Base-by-base conservation (phyloP, 1,140 invertebrate genomes). In the Chelonus insularis region DNA sequence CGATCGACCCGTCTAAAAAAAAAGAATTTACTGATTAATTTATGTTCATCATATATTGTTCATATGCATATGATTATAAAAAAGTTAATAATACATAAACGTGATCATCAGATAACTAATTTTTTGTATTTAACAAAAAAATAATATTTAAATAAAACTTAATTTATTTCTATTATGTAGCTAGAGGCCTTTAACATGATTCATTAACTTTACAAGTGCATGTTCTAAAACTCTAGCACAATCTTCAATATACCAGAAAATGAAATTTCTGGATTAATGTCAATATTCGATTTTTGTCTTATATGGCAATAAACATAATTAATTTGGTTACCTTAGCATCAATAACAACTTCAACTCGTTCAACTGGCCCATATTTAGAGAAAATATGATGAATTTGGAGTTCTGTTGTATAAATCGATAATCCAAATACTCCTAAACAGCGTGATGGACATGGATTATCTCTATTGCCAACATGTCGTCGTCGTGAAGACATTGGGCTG, bases 341-440 rank as follows among this genome's bases (percentile, higher is more conserved):
- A 74, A 96, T 94, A 29, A 98, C 94, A 68, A 98, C 90, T 82
- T 96, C 91, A n/a, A 96, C 92, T 74, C 94, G 89, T 73, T 97
- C 93, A 29, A 98, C 88, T 0, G 88, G 89, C 2, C 96, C 96
- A 82, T 91, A 98, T 76, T 96, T 94, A 29, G 88, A 89, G 76
- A 98, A 98, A 45, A 97, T 92, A 65, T 96, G 90, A 74, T 93
- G 88, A n/a, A 99, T 86, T 74, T 97, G 92, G 61, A 92, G 85
- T 75, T 98, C 95, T 1, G 94, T 92, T 1, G 96, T 98, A 72
- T 93, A 90, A 6, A 96, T 87, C 72, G 92, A 96, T 7, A 98
- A 82, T 0, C 96, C 96, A 83, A 99, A 99, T 3, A 98, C 90
- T 2, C 96, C 96, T 21, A 98, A 82, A 76, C 96, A 98, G 32